Conservation (phyloP, 2,888 invertebrate species). For the Nomada flava region DNA sequence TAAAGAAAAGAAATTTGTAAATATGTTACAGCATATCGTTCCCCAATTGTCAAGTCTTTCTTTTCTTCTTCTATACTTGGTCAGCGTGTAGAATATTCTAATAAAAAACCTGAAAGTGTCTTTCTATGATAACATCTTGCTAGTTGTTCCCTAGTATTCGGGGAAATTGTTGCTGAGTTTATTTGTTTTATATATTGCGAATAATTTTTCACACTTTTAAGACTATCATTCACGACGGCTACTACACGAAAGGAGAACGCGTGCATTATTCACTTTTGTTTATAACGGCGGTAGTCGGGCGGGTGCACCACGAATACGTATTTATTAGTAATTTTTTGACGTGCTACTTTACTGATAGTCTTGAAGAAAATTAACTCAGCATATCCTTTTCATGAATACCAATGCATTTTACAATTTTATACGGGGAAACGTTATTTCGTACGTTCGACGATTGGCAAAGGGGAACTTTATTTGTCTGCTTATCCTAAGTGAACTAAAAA, state of each 20-base stretch:
- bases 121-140: conserved; percentile 24
- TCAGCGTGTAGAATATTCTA: conserved; percentile 35
- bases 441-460: conserved; percentile 56
- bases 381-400: conserved; percentile 57
- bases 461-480: conserved; percentile 63
- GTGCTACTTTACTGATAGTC: conserved; percentile 20
- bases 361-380: conserved; percentile 39
- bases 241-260: neutral
- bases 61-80: conserved; percentile 33
- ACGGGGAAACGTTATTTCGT: conserved; percentile 34
- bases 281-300: conserved; percentile 7
- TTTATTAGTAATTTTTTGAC: conserved; percentile 40
- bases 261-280: conserved; percentile 4
- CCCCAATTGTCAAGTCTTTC: conserved; percentile 64
- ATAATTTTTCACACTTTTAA: conserved; percentile 12
- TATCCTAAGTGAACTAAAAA: conserved; percentile 45
- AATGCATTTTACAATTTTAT: conserved; percentile 68
- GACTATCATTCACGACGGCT: conserved; percentile 1
- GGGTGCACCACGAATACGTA: conserved; percentile 28
- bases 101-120: conserved; percentile 47
- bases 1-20: conserved; percentile 65
- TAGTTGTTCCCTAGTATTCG: conserved; percentile 40
- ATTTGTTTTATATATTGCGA: conserved; percentile 46
- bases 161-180: conserved; percentile 57
- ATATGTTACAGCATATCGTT: conserved; percentile 70